Evolutionary conservation across 2,888 invertebrate species (phyloP), one percentile per base, ranked within the genome.

Genomic region (Seladonia tumulorum): DNA sequence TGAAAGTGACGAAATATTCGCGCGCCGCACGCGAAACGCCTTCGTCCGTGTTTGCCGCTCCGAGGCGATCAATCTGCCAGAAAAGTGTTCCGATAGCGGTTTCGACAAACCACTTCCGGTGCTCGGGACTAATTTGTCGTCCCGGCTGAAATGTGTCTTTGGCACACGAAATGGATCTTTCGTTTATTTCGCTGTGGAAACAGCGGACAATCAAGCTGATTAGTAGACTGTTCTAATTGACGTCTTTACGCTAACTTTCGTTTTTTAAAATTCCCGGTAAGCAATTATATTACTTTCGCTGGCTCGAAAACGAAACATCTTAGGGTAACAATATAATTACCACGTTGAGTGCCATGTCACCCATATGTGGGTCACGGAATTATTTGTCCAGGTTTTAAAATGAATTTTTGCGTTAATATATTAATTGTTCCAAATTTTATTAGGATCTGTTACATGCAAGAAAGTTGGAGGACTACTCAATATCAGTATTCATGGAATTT

Each of bases 1-100:
- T 5, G 49, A 73, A 82, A 73, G 79, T 79, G 79, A 82, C 82
- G 79, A 82, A 79, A 82, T 73, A 66, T 66, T 82, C 63, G 63
- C 63, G 49, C 49, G 63, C 16, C 16, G 39, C 78, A 57, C 25
- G 66, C 49, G 49, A 76, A 45, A 45, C 47, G 39, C 78, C 45
- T 47, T 78, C 70, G 70, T 53, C 81, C 35, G 45, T 47, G 53
- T 53, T 53, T 53, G 4, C 35, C 35, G 53, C 53, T 53, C 22
- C 57, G 25, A 60, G 25, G 25, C 25, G 25, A 60, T 60, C 60
- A 60, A 25, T 60, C 60, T 60, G 60, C 60, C 60, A 60, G 60
- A 60, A 60, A 60, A n/a, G n/a, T 25, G 60, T 60, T 60, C 25
- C 60, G 60, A 60, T 60, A 60, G 60, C 5, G 60, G 25, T 25